These are phyloP conservation scores for Tychaedon coryphoeus DNA, from an alignment of 2,113 vertebrate genomes.

Conservation along the genomic window DNA sequence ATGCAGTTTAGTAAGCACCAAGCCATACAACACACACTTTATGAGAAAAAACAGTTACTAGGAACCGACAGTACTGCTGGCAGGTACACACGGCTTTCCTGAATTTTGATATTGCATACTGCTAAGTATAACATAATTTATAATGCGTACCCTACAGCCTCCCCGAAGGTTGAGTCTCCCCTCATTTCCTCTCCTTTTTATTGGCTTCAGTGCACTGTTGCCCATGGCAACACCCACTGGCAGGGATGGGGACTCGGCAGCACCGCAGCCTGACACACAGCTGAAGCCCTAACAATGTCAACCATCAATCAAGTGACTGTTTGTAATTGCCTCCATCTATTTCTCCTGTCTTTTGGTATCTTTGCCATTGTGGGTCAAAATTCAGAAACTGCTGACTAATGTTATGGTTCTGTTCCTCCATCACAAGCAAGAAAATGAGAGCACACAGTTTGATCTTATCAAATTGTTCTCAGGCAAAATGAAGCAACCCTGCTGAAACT, in stretches of 20 bases:
- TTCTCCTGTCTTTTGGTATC: constrained; percentile 75
- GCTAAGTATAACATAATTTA: constrained; percentile 73
- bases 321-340: constrained; percentile 83
- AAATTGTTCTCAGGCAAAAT: background rate
- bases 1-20: background rate
- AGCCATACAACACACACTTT: background rate
- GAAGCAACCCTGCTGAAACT: background rate
- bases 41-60: constrained; percentile 10
- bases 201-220: constrained; percentile 76
- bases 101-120: constrained; percentile 53
- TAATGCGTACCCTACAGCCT: constrained; percentile 58
- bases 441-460: background rate
- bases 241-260: constrained; percentile 70
- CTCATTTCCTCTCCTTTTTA: constrained; percentile 74
- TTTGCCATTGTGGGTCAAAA: constrained; percentile 74
- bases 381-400: constrained; percentile 80
- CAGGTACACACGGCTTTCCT: background rate
- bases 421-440: constrained; percentile 43
- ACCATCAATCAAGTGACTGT: constrained; percentile 78
- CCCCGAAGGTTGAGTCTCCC: constrained; percentile 70
- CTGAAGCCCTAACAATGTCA: constrained; percentile 77
- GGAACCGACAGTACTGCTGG: background rate
- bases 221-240: constrained; percentile 76
- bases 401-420: constrained; percentile 39
- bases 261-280: constrained; percentile 69